These are phyloP conservation scores for Hycleus cichorii DNA, from an alignment of 1,140 invertebrate species.

Conservation along the genomic window DNA sequence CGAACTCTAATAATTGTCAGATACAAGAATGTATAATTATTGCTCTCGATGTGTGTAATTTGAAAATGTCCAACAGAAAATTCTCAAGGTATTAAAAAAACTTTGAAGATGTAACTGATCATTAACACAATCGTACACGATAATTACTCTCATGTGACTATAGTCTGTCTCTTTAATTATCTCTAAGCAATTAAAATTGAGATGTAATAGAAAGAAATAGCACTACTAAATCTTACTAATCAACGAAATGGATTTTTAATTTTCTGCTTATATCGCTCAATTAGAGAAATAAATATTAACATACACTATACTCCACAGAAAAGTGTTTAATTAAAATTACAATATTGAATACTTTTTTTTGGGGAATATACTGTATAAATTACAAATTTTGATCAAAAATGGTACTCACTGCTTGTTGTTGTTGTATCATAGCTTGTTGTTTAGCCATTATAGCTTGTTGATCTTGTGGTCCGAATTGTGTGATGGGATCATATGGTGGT, in stretches of 20 bases:
- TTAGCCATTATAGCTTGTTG: slow-evolving; percentile 52
- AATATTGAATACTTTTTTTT: no score
- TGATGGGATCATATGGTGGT: slow-evolving; percentile 62
- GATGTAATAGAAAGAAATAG: no score
- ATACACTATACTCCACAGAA: no score
- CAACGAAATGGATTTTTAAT: neutral
- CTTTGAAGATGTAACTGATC: slow-evolving; percentile 6
- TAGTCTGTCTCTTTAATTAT: slow-evolving; percentile 6
- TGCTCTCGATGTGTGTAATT: slow-evolving; percentile 19
- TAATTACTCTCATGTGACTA: slow-evolving; percentile 12
- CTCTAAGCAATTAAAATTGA: no score
- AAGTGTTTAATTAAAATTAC: no score
- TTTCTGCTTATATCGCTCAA: neutral
- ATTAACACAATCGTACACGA: slow-evolving; percentile 13
- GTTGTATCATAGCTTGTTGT: slow-evolving; percentile 60
- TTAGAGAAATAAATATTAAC: neutral
- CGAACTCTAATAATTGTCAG: slow-evolving; percentile 29
- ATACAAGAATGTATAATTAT: slow-evolving; percentile 31
- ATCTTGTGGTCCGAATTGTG: slow-evolving; percentile 49
- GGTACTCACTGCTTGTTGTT: slow-evolving; percentile 63
- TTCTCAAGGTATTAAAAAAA: slow-evolving; percentile 9
- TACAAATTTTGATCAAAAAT: slow-evolving; percentile 1
- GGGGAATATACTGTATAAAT: no score
- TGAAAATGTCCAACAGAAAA: slow-evolving; percentile 16
- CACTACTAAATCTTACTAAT: neutral